Base-by-base conservation (phyloP, 2,888 invertebrate species). In the Drepana falcataria region DNA sequence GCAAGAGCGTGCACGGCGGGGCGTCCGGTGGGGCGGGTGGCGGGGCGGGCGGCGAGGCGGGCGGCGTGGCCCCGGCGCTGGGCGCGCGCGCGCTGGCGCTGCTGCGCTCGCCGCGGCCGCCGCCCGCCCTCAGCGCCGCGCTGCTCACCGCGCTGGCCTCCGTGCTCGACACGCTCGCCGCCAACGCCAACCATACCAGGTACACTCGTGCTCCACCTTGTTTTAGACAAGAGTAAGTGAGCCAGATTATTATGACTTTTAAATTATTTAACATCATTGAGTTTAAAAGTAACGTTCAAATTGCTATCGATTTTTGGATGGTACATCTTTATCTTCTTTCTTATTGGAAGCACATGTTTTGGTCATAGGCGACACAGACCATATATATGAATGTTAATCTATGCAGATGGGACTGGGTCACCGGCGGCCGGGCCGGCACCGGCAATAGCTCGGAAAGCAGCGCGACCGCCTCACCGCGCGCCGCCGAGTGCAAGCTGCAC, bases 341-440 rank as follows among this genome's bases (percentile, higher is more conserved):
- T n/a, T n/a, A n/a, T n/a, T n/a, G n/a, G n/a, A n/a, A n/a, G n/a
- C n/a, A n/a, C n/a, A n/a, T n/a, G n/a, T n/a, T n/a, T n/a, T n/a
- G n/a, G n/a, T n/a, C n/a, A n/a, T n/a, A n/a, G n/a, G n/a, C n/a
- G n/a, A n/a, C n/a, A n/a, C n/a, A n/a, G n/a, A n/a, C n/a, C n/a
- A n/a, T n/a, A n/a, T n/a, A n/a, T n/a, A n/a, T n/a, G n/a, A n/a
- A n/a, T n/a, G n/a, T n/a, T n/a, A n/a, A n/a, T n/a, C n/a, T n/a
- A n/a, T 54, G 2, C 53, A 93, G 97, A 56, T 98, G 97, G 97
- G 96, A 97, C 82, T 98, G 97, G 91, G 95, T 98, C 75, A 96
- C 96, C 64, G 97, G 96, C 56, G 88, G 91, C 0, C 74, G 92
- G 4, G 61, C 68, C 2, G 75, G 77, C 62, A 68, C 85, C 55